Evolutionary conservation across 2,113 vertebrate genomes (phyloP), one percentile per base, ranked within the genome.

Genomic region (Ictidomys tridecemlineatus): DNA sequence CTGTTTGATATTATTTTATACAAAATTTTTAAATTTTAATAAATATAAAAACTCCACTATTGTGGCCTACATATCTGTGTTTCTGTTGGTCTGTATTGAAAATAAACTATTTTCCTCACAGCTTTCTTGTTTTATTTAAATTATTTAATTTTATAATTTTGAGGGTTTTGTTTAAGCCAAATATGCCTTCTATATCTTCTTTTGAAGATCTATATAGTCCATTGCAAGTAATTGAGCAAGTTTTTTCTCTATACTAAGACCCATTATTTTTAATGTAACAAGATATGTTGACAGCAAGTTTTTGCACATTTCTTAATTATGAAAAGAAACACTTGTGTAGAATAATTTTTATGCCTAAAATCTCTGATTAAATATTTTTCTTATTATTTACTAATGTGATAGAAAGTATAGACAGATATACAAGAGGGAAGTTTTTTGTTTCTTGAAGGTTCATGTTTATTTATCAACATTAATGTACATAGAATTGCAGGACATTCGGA

Each of bases 261-360:
- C 0, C 85, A 95, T 93, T n/a, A 61, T 65, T 56, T 58, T 97
- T 97, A 97, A 85, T 26, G 89, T 96, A 87, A n/a, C 95, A 97
- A 96, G 10, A 8, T 37, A 97, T 20, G 6, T 86, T 93, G 90
- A 89, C 74, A 98, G 94, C 26, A 93, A 12, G 14, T 94, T 96
- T 97, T 84, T 93, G 85, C 82, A 69, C 28, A 79, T 97, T 97
- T 97, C 89, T 77, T 56, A 95, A 30, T 96, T 72, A 77, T 76
- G 13, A 73, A 18, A 80, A 17, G 37, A 95, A 96, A 0, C 30
- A 11, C 9, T 78, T 80, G 32, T 7, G 91, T 93, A 93, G 16
- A 97, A 79, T 22, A 95, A 92, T 94, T 97, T 3, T 78, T 95
- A 84, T 10, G 82, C 0, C n/a, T 70, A 26, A 94, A 94, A 61